These are phyloP conservation scores for Arion vulgaris DNA, from an alignment of 1,140 invertebrate genomes.

Conservation along the genomic window DNA sequence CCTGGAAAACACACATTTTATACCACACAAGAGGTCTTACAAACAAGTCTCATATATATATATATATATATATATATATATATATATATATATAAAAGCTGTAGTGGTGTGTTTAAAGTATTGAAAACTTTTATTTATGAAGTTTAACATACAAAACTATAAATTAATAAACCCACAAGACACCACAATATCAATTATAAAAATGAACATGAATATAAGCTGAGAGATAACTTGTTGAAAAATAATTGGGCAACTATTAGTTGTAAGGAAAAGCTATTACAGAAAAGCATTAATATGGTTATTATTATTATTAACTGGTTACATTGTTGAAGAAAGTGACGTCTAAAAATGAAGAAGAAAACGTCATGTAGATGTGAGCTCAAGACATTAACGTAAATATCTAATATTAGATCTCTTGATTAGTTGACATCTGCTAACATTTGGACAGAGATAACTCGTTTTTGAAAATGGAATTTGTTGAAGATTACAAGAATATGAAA, in stretches of 20 bases:
- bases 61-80: too few species aligned
- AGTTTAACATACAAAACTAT: constrained; percentile 43
- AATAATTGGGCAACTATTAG: constrained; percentile 7
- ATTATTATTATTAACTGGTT: background rate
- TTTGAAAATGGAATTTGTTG: too few species aligned
- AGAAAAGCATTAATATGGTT: constrained; percentile 6
- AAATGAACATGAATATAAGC: constrained; percentile 26
- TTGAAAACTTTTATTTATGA: constrained; percentile 35
- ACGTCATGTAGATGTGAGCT: background rate
- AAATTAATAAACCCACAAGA: constrained; percentile 42
- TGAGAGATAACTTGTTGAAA: background rate
- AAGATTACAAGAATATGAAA: background rate
- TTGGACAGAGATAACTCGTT: too few species aligned
- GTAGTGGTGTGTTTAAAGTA: too few species aligned
- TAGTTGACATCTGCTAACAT: background rate
- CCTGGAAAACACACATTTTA: too few species aligned
- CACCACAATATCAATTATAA: constrained; percentile 41
- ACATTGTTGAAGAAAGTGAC: background rate
- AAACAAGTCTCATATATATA: background rate
- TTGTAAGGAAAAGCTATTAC: background rate
- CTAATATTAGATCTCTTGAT: background rate
- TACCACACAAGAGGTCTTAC: too few species aligned
- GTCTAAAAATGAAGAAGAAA: background rate
- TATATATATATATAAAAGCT: too few species aligned
- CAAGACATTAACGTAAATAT: background rate